phyloP scores from a whole-genome alignment of 2,888 invertebrate genomes.

The Hirtodrosophila alboralis region DNA sequence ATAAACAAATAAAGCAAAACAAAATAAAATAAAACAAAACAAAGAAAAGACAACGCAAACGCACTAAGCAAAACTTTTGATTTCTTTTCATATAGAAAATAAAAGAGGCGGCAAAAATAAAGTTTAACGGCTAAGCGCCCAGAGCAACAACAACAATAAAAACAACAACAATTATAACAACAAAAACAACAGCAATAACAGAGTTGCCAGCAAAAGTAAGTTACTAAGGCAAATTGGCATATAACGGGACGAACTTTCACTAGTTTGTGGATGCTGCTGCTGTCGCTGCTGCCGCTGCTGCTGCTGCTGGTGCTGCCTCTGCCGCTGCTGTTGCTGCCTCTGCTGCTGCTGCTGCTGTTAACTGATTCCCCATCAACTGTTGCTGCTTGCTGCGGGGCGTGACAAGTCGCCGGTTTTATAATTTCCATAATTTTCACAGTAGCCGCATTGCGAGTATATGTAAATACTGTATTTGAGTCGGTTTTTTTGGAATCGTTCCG shows the following conservation, averaged over 20 bases:
- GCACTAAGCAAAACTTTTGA: conserved; percentile 62
- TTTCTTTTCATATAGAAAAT: conserved; percentile 60
- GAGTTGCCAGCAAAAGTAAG: conserved; percentile 59
- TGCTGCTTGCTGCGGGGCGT: conserved; percentile 44
- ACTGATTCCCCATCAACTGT: conserved; percentile 19
- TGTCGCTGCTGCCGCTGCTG: conserved; percentile 8
- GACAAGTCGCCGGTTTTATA: conserved; percentile 23
- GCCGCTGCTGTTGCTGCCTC: conserved; percentile 4
- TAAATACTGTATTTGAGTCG: not conserved
- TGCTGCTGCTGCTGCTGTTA: conserved; percentile 5
- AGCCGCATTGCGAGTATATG: conserved; percentile 7
- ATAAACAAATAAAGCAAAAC: no score
- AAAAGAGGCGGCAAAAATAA: conserved; percentile 48
- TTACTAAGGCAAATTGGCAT: conserved; percentile 77
- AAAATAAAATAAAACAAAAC: conserved; percentile 13
- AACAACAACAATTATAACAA: conserved; percentile 16
- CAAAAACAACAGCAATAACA: conserved; percentile 25
- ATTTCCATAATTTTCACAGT: conserved; percentile 48
- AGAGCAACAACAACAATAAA: conserved; percentile 32
- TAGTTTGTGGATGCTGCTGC: conserved; percentile 43
- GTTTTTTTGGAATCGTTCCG: no score
- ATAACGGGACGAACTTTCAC: conserved; percentile 77
- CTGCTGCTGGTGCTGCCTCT: conserved; percentile 2
- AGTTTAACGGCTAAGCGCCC: conserved; percentile 50
- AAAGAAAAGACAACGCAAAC: conserved; percentile 23